Evolutionary conservation across 1,140 invertebrate species (phyloP).

Genomic region (Pomacea maculata): DNA sequence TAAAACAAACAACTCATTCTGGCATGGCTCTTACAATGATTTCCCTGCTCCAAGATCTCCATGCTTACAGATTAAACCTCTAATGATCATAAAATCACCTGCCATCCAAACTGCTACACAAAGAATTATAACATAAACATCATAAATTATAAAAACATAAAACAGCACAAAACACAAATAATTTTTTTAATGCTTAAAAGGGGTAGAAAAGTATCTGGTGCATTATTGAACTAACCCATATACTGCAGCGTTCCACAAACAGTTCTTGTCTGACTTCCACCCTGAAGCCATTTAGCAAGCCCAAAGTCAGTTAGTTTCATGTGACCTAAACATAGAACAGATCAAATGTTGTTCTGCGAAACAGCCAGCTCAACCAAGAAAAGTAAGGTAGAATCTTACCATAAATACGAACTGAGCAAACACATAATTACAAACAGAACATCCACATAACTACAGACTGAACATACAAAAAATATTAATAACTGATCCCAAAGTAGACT

Average conservation of each 20-base stretch:
- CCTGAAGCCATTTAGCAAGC: constrained; percentile 88
- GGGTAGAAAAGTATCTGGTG: too few species aligned
- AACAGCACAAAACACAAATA: too few species aligned
- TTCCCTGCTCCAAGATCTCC: too few species aligned
- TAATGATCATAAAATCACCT: too few species aligned
- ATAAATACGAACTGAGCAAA: neutral
- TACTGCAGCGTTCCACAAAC: constrained; percentile 91
- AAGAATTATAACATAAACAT: neutral
- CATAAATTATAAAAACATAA: too few species aligned
- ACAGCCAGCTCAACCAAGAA: neutral
- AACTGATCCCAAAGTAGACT: too few species aligned
- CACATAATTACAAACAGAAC: neutral
- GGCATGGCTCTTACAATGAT: too few species aligned
- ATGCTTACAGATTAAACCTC: too few species aligned
- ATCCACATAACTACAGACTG: too few species aligned
- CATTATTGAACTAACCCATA: constrained; percentile 69
- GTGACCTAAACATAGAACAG: constrained; percentile 69
- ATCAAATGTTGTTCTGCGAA: neutral
- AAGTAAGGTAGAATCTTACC: neutral
- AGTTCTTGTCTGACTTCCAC: constrained; percentile 80
- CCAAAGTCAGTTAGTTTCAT: constrained; percentile 90
- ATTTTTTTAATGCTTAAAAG: too few species aligned
- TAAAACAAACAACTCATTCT: too few species aligned
- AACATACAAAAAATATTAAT: too few species aligned
- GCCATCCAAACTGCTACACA: neutral